Percentiles rank a stretch among this genome's conserved stretches.
These are phyloP conservation scores for Drosophila aldrichi DNA, from an alignment of 2,888 invertebrate species.

Conservation along the genomic window DNA sequence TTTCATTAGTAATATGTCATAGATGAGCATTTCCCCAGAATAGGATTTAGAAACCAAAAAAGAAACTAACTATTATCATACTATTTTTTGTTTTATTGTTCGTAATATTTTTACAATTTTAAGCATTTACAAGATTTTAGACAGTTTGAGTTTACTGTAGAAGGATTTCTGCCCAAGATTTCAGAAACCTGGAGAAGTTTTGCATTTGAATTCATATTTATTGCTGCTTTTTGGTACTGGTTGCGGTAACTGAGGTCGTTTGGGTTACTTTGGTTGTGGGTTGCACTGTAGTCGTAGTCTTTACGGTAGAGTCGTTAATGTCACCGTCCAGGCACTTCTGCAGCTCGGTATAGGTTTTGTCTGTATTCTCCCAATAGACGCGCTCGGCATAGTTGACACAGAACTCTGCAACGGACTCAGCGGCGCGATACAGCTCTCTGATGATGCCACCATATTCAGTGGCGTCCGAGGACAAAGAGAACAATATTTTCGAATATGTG, in stretches of 20 bases:
- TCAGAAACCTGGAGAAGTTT: neutral
- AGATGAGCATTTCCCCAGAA: too few species aligned
- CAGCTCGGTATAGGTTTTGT: conserved; percentile 8
- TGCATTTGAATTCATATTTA: neutral
- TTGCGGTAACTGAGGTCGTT: neutral
- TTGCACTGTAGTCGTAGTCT: neutral
- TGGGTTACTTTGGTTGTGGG: neutral
- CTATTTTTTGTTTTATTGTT: too few species aligned
- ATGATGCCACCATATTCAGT: neutral
- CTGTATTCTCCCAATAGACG: conserved; percentile 12
- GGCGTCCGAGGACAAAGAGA: conserved; percentile 11
- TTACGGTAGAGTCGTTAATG: neutral
- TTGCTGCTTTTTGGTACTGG: neutral
- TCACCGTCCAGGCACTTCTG: conserved; percentile 27
- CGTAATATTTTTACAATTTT: too few species aligned
- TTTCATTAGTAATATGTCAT: too few species aligned
- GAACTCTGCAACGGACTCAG: conserved; percentile 2
- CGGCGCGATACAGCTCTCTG: neutral
- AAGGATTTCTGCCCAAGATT: too few species aligned
- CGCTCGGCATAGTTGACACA: conserved; percentile 26
- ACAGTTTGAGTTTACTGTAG: neutral
- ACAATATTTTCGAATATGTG: conserved; percentile 13
- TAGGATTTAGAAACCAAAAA: too few species aligned
- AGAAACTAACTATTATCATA: too few species aligned
- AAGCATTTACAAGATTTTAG: too few species aligned